Conservation (phyloP, 2,888 invertebrate genomes). For the Nymphalis c-album region DNA sequence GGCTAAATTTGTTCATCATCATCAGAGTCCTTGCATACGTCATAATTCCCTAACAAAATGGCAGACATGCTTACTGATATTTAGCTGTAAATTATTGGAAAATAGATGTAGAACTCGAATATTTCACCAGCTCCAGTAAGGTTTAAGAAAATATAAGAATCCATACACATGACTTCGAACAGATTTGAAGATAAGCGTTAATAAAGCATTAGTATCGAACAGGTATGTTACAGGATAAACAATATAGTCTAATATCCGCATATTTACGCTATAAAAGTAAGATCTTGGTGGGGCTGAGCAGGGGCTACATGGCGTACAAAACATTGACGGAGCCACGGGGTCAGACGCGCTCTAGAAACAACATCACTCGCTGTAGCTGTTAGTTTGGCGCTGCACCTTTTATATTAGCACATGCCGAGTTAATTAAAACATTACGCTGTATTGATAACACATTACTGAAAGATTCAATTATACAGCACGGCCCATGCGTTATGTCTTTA, state of each 20-base stretch:
- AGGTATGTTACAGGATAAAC: constrained; percentile 11
- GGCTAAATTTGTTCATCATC: no score
- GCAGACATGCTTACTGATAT: no score
- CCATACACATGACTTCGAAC: neutral
- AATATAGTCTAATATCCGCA: constrained; percentile 45
- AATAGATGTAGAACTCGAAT: no score
- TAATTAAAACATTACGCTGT: neutral
- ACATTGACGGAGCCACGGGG: constrained; percentile 72
- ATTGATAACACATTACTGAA: neutral
- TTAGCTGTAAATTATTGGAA: no score
- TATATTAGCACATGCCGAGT: neutral
- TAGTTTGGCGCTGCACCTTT: constrained; percentile 37
- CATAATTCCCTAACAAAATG: no score
- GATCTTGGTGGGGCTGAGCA: constrained; percentile 64
- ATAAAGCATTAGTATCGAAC: constrained; percentile 24
- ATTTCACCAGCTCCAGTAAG: no score
- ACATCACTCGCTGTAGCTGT: constrained; percentile 52
- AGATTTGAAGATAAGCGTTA: constrained; percentile 21
- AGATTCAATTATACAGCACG: neutral
- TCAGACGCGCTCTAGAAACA: constrained; percentile 70
- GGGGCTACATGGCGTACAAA: constrained; percentile 74
- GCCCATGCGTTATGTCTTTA: neutral
- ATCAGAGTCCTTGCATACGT: no score
- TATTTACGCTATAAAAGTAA: constrained; percentile 79
- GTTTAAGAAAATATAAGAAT: neutral